Conservation (phyloP, 1,140 invertebrate genomes). For the Aradophagus sp. region DNA sequence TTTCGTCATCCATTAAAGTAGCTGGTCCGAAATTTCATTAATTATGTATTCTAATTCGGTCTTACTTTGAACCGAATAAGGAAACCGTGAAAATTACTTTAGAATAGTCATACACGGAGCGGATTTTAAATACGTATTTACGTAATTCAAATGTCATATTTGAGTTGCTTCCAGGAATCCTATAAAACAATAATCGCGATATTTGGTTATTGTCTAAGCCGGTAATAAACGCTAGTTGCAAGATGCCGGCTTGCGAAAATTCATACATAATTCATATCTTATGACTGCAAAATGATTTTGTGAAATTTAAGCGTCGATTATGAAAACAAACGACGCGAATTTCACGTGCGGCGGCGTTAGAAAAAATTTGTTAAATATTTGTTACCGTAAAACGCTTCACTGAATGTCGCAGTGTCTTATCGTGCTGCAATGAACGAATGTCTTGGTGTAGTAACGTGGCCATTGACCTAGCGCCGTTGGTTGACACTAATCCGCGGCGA, state of each 20-base stretch:
- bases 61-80: no score
- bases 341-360: slow-evolving; percentile 13
- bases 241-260: background rate
- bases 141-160: no score
- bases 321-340: slow-evolving; percentile 30
- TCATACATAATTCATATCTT: slow-evolving; percentile 7
- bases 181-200: no score
- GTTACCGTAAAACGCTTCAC: slow-evolving; percentile 50
- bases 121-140: no score
- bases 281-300: slow-evolving; percentile 34
- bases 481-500: slow-evolving; percentile 52
- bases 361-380: slow-evolving; percentile 46
- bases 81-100: no score
- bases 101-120: no score
- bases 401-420: slow-evolving; percentile 46
- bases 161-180: no score
- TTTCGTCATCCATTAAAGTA: no score
- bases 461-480: slow-evolving; percentile 41
- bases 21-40: no score
- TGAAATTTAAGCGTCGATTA: slow-evolving; percentile 28
- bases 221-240: no score
- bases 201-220: no score
- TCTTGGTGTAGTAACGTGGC: slow-evolving; percentile 50
- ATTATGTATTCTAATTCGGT: no score
- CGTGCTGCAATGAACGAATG: slow-evolving; percentile 54